Evolutionary conservation across 2,797 vertebrate genomes (phyloP).

Genomic region (Acipenser transmontanus): DNA sequence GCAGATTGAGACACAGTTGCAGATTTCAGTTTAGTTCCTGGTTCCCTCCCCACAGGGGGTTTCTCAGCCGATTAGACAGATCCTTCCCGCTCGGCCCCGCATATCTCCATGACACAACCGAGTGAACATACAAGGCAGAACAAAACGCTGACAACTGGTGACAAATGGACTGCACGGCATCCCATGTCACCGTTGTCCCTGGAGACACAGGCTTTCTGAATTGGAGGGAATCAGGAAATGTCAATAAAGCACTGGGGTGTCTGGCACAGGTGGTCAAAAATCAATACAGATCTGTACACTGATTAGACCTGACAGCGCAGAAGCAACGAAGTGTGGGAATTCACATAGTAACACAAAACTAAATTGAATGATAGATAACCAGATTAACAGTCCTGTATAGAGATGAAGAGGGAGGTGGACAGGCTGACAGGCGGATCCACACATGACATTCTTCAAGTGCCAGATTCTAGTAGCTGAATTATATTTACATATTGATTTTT

Average conservation of each 20-base stretch:
- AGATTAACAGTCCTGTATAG: conserved; percentile 3
- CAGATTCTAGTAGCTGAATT: background rate
- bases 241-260: conserved; percentile 37
- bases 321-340: conserved; percentile 56
- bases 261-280: conserved; percentile 67
- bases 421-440: background rate
- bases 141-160: conserved; percentile 85
- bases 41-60: conserved; percentile 36
- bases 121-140: conserved; percentile 58
- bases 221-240: conserved; percentile 38
- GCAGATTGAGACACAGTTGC: conserved; percentile 15
- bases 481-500: background rate
- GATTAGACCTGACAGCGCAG: conserved; percentile 41
- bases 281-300: conserved; percentile 39
- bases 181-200: conserved; percentile 67
- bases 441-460: background rate
- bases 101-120: conserved; percentile 58
- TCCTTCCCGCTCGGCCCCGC: conserved; percentile 36
- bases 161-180: conserved; percentile 81
- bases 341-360: conserved; percentile 29
- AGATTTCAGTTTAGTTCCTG: conserved; percentile 18
- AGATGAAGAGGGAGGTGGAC: no score
- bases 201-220: conserved; percentile 58
- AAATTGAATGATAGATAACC: conserved; percentile 41
- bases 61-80: conserved; percentile 51